These are phyloP conservation scores for Gallinago undulata DNA, from an alignment of 2,113 vertebrate genomes.

Conservation along the genomic window DNA sequence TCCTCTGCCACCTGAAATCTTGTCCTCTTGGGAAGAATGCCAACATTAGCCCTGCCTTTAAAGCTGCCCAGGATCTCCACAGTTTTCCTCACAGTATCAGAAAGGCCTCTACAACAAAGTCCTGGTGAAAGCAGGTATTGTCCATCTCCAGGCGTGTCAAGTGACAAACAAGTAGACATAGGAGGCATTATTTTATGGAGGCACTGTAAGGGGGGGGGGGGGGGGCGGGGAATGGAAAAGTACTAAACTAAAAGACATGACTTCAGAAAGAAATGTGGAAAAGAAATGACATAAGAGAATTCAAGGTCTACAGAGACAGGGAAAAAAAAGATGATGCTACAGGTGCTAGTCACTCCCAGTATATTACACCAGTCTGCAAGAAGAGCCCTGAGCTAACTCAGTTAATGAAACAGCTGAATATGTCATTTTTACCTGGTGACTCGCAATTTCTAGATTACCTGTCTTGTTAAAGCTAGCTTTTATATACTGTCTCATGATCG, in stretches of 20 bases:
- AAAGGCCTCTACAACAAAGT: background rate
- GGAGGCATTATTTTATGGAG: background rate
- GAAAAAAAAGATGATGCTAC: background rate
- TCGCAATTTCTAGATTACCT: background rate
- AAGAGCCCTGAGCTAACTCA: background rate
- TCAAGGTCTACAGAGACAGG: background rate
- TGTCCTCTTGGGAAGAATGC: fast-evolving
- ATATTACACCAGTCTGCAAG: background rate
- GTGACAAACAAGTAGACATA: background rate
- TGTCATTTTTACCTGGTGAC: background rate
- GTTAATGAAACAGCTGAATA: background rate
- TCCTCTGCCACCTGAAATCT: background rate
- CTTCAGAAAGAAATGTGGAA: background rate
- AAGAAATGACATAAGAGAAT: background rate
- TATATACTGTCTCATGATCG: fast-evolving
- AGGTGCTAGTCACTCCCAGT: background rate
- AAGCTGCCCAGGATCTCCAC: background rate
- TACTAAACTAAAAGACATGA: background rate
- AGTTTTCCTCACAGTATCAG: fast-evolving
- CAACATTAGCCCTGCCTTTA: background rate
- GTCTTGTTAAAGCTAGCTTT: background rate
- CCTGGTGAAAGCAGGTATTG: background rate
- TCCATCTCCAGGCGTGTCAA: background rate
- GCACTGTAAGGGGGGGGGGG: fast-evolving
- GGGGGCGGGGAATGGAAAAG: background rate